phyloP scores from a whole-genome alignment of 2,113 vertebrate species.

The Forbesichthys agassizii region DNA sequence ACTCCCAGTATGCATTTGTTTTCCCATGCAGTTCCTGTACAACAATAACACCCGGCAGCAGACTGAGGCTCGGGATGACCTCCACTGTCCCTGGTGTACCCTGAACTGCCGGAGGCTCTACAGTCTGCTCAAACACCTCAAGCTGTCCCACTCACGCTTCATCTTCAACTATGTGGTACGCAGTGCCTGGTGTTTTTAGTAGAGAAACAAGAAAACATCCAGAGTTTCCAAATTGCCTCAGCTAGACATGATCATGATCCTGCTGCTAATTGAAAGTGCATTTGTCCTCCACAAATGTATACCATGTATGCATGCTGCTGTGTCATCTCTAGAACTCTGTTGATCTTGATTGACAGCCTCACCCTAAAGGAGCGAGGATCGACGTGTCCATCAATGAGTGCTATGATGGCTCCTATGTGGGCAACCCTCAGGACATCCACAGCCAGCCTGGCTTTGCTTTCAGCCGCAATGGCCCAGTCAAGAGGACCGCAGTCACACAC shows the following conservation, averaged over 20 bases:
- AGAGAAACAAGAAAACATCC: no score
- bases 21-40: conserved; percentile 86
- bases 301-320: no score
- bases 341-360: conserved; percentile 79
- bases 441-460: conserved; percentile 98
- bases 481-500: conserved; percentile 95
- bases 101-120: conserved; percentile 97
- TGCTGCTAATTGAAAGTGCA: no score
- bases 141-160: conserved; percentile 96
- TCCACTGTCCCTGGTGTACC: conserved; percentile 97
- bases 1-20: conserved; percentile 6
- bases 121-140: conserved; percentile 97
- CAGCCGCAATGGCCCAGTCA: conserved; percentile 96
- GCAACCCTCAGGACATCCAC: conserved; percentile 99
- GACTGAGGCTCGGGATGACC: conserved; percentile 93
- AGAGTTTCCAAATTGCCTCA: not conserved
- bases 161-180: conserved; percentile 98
- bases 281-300: no score
- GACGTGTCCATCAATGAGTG: conserved; percentile 99
- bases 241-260: not conserved
- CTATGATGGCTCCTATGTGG: conserved; percentile 97
- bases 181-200: not conserved
- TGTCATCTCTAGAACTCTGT: no score
- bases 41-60: conserved; percentile 98
- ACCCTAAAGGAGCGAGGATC: conserved; percentile 97